Percentiles rank a stretch among this genome's conserved stretches.
These are phyloP conservation scores for Fringilla coelebs DNA, from an alignment of 2,797 vertebrate species.

Conservation along the genomic window DNA sequence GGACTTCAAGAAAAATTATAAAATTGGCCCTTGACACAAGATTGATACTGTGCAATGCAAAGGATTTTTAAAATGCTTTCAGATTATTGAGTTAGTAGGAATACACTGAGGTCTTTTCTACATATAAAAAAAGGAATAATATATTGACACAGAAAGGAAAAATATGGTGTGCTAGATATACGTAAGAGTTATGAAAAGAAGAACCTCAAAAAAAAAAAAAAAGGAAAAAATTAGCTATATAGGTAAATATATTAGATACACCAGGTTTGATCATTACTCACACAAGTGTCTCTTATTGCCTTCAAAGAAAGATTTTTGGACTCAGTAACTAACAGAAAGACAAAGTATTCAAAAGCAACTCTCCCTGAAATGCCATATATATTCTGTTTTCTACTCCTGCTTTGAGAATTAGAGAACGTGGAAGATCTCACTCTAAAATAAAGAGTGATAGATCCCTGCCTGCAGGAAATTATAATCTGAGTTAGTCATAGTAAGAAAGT, in stretches of 20 bases:
- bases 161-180: neutral
- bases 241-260: neutral
- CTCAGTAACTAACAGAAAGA: neutral
- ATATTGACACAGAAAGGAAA: neutral
- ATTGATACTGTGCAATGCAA: neutral
- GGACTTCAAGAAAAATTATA: neutral
- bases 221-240: neutral
- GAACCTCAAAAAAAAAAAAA: neutral
- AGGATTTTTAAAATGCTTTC: neutral
- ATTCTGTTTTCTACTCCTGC: neutral
- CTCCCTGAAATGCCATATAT: neutral
- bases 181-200: neutral
- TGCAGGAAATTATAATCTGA: neutral
- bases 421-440: neutral
- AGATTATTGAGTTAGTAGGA: neutral
- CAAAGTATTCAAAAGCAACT: neutral
- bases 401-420: neutral
- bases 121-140: neutral
- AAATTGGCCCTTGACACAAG: neutral
- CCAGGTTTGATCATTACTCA: neutral
- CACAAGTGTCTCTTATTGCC: neutral
- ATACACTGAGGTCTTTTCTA: neutral
- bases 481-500: neutral
- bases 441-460: neutral
- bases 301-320: neutral